phyloP scores from a whole-genome alignment of 2,113 vertebrate genomes.

The Melanostigma gelatinosum region DNA sequence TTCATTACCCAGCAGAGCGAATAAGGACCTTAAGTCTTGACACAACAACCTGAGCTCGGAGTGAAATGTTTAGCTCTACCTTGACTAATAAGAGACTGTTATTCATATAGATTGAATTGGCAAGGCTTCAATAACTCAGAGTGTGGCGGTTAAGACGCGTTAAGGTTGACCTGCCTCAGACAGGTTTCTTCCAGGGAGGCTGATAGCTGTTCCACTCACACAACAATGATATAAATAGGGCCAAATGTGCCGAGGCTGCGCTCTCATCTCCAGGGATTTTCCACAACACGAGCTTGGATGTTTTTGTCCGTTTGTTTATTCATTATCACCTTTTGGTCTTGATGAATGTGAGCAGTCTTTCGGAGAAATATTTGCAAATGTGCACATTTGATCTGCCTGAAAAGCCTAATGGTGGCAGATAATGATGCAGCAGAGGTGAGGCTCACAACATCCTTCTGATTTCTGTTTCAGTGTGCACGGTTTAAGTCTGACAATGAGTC shows the following conservation, averaged over 20 bases:
- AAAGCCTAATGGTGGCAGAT: conserved; percentile 9
- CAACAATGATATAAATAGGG: conserved; percentile 61
- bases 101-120: conserved; percentile 56
- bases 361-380: conserved; percentile 18
- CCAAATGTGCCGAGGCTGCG: conserved; percentile 40
- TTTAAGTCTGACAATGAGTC: conserved; percentile 25
- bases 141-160: conserved; percentile 13
- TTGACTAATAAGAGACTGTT: conserved; percentile 45
- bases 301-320: conserved; percentile 26
- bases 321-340: conserved; percentile 29
- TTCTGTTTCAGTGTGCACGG: conserved; percentile 15
- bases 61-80: conserved; percentile 36
- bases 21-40: conserved; percentile 41
- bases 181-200: conserved; percentile 43
- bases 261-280: conserved; percentile 63
- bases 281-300: conserved; percentile 5
- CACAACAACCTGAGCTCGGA: conserved; percentile 50
- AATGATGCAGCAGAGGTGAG: conserved; percentile 4
- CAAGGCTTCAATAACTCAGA: conserved; percentile 44
- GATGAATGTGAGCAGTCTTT: conserved; percentile 3
- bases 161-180: conserved; percentile 54
- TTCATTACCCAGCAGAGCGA: conserved; percentile 61
- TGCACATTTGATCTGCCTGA: conserved; percentile 16
- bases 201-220: conserved; percentile 50
- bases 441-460: conserved; percentile 13